Base-by-base conservation (phyloP, 1,140 invertebrate species). In the Tetraneura akinire region DNA sequence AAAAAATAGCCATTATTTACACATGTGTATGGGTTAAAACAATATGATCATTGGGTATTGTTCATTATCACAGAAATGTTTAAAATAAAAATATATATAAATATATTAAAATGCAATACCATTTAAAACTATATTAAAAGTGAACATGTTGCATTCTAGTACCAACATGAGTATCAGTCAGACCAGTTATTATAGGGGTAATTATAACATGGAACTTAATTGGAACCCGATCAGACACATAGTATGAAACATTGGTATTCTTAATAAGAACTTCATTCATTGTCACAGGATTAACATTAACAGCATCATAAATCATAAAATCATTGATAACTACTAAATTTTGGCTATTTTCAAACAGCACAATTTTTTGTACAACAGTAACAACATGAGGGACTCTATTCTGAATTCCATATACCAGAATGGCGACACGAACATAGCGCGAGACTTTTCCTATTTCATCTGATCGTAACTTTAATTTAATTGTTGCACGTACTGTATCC, bases 351-450 rank as follows among this genome's bases (percentile, higher is more conserved):
- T 78, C 37, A 78, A 78, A 78, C n/a, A 23, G 26, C 2, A 37
- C 55, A 21, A 78, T 32, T 45, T 78, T 78, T 21, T 78, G 73
- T 23, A 78, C 53, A 57, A 94, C 91, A 32, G 88, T 88, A 21
- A 90, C 87, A 32, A 95, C 88, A 83, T 94, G 91, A 82, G 94
- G 92, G 21, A 93, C 89, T 1, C 91, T 92, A 83, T 93, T 92
- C 83, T 92, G 90, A 9, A 91, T 85, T 5, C 92, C 93, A 84
- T 90, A 91, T 42, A 94, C 90, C 1, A 95, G 85, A 21, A 95
- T 89, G 10, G 91, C 92, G 70, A 95, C 86, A 85, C 88, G 90
- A 0, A 92, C 91, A 45, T 81, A 90, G 84, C 81, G 90, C 87
- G 80, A 89, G 87, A 0, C 87, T 86, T 60, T 85, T 83, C 62